A percentile compares a stretch with the other conserved stretches of the same genome.
These are phyloP conservation scores for Helicolenus hilgendorfi DNA, from an alignment of 2,797 vertebrate genomes.

Conservation along the genomic window DNA sequence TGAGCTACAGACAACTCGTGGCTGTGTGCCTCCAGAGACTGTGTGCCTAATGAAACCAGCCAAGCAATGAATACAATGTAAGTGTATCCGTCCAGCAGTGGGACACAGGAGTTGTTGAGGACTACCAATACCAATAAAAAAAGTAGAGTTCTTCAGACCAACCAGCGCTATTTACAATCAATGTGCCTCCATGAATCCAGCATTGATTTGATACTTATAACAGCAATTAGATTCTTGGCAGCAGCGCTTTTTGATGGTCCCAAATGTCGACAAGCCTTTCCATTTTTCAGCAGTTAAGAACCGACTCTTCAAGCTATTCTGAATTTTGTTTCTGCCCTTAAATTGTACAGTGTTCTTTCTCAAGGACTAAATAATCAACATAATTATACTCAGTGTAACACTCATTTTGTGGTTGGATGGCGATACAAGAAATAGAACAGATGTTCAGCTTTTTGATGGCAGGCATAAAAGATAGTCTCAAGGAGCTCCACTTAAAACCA, in stretches of 20 bases:
- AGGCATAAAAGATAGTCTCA: constrained; percentile 78
- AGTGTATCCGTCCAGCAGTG: constrained; percentile 38
- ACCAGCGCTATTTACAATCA: constrained; percentile 36
- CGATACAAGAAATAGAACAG: constrained; percentile 81
- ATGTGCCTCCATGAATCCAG: constrained; percentile 3
- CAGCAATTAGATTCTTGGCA: constrained; percentile 14
- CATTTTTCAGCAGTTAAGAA: not conserved
- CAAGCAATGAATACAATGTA: constrained; percentile 47
- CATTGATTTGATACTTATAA: constrained; percentile 29
- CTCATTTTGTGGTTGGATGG: constrained; percentile 85
- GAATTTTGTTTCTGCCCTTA: constrained; percentile 38
- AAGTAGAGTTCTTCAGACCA: constrained; percentile 18
- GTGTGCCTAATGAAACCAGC: constrained; percentile 67
- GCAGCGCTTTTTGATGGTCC: not conserved
- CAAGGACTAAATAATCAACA: constrained; percentile 87
- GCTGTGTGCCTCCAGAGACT: constrained; percentile 56
- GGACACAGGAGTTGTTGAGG: not conserved
- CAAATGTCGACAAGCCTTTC: not conserved
- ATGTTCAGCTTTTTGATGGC: constrained; percentile 81
- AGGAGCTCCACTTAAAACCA: constrained; percentile 75
- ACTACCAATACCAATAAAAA: constrained; percentile 15
- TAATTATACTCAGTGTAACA: constrained; percentile 79
- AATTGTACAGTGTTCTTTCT: constrained; percentile 70
- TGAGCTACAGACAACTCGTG: constrained; percentile 58
- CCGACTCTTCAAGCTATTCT: constrained; percentile 21